Percentiles rank a stretch among this genome's conserved stretches.
Conservation (phyloP, 2,888 invertebrate species). For the Caenorhabditis japonica region DNA sequence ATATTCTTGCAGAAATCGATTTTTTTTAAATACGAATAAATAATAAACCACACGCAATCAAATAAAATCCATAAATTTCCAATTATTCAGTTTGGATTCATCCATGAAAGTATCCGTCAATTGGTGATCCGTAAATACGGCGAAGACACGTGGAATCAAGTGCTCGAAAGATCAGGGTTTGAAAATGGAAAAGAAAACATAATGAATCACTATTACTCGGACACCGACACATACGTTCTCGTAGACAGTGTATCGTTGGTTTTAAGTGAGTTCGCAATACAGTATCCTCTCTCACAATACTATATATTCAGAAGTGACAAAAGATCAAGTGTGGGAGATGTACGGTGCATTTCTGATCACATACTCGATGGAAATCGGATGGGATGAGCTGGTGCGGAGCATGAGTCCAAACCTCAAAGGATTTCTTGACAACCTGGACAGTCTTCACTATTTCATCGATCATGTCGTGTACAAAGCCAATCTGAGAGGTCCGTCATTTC, state of each 20-base stretch:
- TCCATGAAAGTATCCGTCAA: slow-evolving; percentile 72
- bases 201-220: slow-evolving; percentile 70
- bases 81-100: slow-evolving; percentile 73
- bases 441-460: slow-evolving; percentile 83
- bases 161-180: slow-evolving; percentile 65
- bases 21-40: no score
- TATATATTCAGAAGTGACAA: slow-evolving; percentile 58
- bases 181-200: slow-evolving; percentile 72
- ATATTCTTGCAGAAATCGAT: no score
- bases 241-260: slow-evolving; percentile 62
- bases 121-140: slow-evolving; percentile 69
- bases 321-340: slow-evolving; percentile 72
- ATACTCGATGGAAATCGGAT: slow-evolving; percentile 73
- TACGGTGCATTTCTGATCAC: slow-evolving; percentile 72
- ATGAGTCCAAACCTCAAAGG: slow-evolving; percentile 80
- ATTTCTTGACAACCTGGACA: slow-evolving; percentile 94
- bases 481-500: slow-evolving; percentile 85
- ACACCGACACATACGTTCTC: slow-evolving; percentile 66
- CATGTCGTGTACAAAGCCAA: slow-evolving; percentile 71
- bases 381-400: slow-evolving; percentile 70
- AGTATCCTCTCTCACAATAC: no score
- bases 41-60: no score
- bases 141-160: slow-evolving; percentile 66
- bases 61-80: no score
- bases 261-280: slow-evolving; percentile 29